Evolutionary conservation across 2,888 invertebrate species (phyloP).

Genomic region (Bunonema sp.): DNA sequence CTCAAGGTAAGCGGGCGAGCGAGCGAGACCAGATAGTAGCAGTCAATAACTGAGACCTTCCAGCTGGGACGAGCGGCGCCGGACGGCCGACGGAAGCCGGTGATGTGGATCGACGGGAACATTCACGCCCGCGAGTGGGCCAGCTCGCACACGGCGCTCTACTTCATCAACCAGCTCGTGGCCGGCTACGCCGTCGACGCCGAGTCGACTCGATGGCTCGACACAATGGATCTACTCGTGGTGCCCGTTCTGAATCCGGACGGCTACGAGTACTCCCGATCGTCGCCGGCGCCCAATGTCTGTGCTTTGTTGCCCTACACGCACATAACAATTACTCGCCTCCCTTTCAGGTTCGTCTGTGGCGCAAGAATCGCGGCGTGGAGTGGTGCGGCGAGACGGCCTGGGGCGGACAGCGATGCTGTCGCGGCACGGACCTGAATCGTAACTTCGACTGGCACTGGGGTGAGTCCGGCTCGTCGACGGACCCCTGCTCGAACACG

Average conservation of each 20-base stretch:
- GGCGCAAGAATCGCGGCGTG: slow-evolving; percentile 42
- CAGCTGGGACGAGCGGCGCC: slow-evolving; percentile 21
- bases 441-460: slow-evolving; percentile 43
- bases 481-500: slow-evolving; percentile 41
- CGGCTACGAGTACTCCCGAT: slow-evolving; percentile 39
- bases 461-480: slow-evolving; percentile 37
- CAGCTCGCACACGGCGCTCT: slow-evolving; percentile 40
- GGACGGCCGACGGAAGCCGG: slow-evolving; percentile 19
- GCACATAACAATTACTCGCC: not conserved
- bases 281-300: slow-evolving; percentile 25
- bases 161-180: slow-evolving; percentile 40
- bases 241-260: slow-evolving; percentile 42
- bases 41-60: not conserved
- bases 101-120: slow-evolving; percentile 44
- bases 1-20: slow-evolving; percentile 17
- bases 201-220: slow-evolving; percentile 26
- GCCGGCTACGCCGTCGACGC: slow-evolving; percentile 31
- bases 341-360: slow-evolving; percentile 27
- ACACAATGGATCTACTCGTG: slow-evolving; percentile 22
- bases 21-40: not conserved
- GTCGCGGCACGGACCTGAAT: slow-evolving; percentile 42
- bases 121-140: slow-evolving; percentile 44
- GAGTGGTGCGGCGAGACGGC: slow-evolving; percentile 22
- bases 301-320: not conserved
- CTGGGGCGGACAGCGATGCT: slow-evolving; percentile 37